phyloP scores from a whole-genome alignment of 2,797 vertebrate genomes.

The Adrianichthys oophorus region DNA sequence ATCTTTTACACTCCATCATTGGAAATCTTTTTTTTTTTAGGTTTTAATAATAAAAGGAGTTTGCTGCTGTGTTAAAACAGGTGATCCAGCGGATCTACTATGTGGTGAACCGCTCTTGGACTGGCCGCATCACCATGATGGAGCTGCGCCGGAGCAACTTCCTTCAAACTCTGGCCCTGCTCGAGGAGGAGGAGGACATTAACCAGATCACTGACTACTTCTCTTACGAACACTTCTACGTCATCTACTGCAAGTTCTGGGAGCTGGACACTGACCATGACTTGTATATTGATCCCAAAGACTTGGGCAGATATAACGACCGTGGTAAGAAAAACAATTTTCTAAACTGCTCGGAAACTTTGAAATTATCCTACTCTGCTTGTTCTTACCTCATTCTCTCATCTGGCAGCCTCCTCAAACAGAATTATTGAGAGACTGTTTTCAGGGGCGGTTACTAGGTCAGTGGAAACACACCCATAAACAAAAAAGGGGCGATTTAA shows the following conservation, averaged over 20 bases:
- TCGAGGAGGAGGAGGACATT: conserved; percentile 99
- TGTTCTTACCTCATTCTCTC: conserved; percentile 27
- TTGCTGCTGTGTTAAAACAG: conserved; percentile 60
- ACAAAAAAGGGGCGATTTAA: background rate
- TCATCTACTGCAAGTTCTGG: conserved; percentile 99
- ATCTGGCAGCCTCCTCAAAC: conserved; percentile 88
- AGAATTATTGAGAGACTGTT: conserved; percentile 96
- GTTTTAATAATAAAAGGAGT: no score
- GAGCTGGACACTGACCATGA: conserved; percentile 98
- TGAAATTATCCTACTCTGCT: background rate
- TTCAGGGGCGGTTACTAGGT: conserved; percentile 97
- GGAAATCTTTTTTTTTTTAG: no score
- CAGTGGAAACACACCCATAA: conserved; percentile 56
- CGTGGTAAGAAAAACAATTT: conserved; percentile 80
- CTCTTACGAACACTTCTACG: conserved; percentile 99
- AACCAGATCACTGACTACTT: conserved; percentile 99
- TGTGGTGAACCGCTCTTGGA: conserved; percentile 98
- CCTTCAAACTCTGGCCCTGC: conserved; percentile 94
- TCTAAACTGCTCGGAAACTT: no score
- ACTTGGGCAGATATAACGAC: conserved; percentile 94
- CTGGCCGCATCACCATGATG: conserved; percentile 89
- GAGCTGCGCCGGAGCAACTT: conserved; percentile 98
- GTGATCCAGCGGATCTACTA: conserved; percentile 99
- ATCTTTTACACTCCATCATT: no score
- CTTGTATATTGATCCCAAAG: conserved; percentile 94